Percentiles rank a stretch among this genome's conserved stretches.
Conservation (phyloP, 23 tunicate species). For the Styela plicata region DNA sequence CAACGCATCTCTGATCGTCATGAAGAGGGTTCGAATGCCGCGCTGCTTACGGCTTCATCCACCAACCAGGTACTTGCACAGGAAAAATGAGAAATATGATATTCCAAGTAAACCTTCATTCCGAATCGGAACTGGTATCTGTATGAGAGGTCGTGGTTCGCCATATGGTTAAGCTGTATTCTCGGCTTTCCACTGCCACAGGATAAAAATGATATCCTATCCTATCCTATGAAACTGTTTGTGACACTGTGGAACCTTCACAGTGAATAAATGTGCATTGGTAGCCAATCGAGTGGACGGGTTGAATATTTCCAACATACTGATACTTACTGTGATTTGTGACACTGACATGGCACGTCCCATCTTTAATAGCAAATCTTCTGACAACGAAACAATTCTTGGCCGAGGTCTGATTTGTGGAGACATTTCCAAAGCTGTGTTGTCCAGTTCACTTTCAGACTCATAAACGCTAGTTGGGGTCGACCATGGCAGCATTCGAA, state of each 20-base stretch:
- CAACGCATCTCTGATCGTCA: too few relatives aligned
- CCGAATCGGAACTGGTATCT: too few relatives aligned
- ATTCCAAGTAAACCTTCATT: too few relatives aligned
- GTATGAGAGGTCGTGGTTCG: too few relatives aligned
- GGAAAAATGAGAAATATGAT: too few relatives aligned
- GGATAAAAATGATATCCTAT: too few relatives aligned
- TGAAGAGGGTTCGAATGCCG: not conserved
- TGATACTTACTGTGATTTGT: slow-evolving; percentile 80
- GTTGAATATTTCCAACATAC: too few relatives aligned
- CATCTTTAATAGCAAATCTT: slow-evolving; percentile 72
- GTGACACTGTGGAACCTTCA: too few relatives aligned
- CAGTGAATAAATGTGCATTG: not conserved
- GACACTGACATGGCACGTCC: slow-evolving; percentile 59
- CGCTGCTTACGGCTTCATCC: not conserved
- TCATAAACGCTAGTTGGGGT: slow-evolving; percentile 38
- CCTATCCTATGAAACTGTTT: too few relatives aligned
- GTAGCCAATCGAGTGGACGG: not conserved
- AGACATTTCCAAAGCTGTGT: slow-evolving; percentile 30
- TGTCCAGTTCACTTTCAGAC: slow-evolving; percentile 45
- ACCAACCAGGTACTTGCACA: too few relatives aligned
- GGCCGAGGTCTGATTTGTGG: slow-evolving; percentile 74
- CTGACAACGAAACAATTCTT: slow-evolving; percentile 60
- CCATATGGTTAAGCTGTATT: too few relatives aligned
- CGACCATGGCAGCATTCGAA: slow-evolving; percentile 27
- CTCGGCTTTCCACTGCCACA: too few relatives aligned